Conservation (phyloP, 2,113 vertebrate genomes). For the Mesitornis unicolor region DNA sequence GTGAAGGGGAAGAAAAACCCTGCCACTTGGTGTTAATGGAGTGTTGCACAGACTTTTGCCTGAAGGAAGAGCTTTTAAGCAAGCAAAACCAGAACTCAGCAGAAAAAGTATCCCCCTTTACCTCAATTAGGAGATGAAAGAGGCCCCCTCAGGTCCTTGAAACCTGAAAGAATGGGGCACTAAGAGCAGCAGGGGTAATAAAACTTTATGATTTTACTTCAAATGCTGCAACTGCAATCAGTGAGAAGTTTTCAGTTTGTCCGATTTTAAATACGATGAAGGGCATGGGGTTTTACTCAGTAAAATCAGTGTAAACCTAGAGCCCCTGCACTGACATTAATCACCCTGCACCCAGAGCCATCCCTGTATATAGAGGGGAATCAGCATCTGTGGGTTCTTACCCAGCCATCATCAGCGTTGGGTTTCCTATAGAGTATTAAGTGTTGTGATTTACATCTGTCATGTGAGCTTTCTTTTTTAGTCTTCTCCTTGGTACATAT, state of each 20-base stretch:
- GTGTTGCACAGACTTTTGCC: constrained; percentile 28
- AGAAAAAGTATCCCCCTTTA: constrained; percentile 29
- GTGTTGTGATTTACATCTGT: background rate
- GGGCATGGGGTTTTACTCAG: background rate
- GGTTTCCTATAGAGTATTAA: background rate
- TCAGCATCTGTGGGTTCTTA: background rate
- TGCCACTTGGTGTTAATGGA: constrained; percentile 45
- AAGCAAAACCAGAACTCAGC: constrained; percentile 49
- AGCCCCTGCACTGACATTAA: background rate
- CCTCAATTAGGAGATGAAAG: constrained; percentile 46
- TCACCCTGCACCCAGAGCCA: background rate
- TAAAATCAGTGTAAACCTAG: background rate
- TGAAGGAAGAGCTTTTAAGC: constrained; percentile 57
- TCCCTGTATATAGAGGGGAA: background rate
- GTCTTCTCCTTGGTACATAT: fast-evolving
- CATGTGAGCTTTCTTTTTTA: background rate
- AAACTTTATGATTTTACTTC: background rate
- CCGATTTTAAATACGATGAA: background rate
- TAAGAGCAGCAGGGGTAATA: background rate
- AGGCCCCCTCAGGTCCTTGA: background rate
- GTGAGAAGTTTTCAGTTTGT: background rate
- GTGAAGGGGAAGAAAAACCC: background rate
- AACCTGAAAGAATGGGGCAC: background rate
- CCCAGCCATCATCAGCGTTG: background rate
- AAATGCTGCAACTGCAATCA: background rate